Evolutionary conservation across 2,113 vertebrate genomes (phyloP).

Genomic region (Misgurnus mizolepis): DNA sequence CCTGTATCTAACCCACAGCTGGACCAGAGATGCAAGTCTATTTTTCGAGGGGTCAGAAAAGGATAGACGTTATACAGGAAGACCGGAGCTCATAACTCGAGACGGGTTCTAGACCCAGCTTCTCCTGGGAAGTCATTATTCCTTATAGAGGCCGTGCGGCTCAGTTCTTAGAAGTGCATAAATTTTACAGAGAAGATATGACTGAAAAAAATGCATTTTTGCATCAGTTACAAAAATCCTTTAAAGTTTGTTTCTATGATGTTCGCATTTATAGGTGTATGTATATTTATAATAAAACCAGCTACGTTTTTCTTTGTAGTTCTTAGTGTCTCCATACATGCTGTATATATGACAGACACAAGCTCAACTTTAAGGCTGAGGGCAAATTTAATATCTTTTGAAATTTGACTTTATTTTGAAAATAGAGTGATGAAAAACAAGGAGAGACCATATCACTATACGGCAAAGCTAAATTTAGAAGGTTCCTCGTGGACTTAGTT

Average conservation of each 20-base stretch:
- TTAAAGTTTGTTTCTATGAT: slow-evolving; percentile 31
- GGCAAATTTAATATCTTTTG: slow-evolving; percentile 33
- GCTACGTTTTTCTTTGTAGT: slow-evolving; percentile 4
- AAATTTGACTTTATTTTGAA: slow-evolving; percentile 31
- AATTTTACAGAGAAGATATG: slow-evolving; percentile 10
- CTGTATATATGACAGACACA: slow-evolving; percentile 2
- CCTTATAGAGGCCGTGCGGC: slow-evolving; percentile 7
- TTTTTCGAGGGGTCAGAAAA: slow-evolving; percentile 45
- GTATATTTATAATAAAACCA: slow-evolving; percentile 35
- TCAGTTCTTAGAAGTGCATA: slow-evolving; percentile 10
- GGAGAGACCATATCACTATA: slow-evolving; percentile 31
- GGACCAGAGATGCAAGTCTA: slow-evolving; percentile 33
- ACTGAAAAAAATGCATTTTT: slow-evolving; percentile 9
- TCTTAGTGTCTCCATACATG: slow-evolving; percentile 1
- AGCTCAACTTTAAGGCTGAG: slow-evolving; percentile 14
- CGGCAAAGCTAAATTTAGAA: slow-evolving; percentile 34
- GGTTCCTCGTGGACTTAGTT: slow-evolving; percentile 27
- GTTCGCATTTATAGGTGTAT: slow-evolving; percentile 34
- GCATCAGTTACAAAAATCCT: not conserved
- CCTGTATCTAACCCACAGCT: slow-evolving; percentile 36
- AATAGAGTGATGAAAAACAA: slow-evolving; percentile 22
- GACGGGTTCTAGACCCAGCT: slow-evolving; percentile 7
- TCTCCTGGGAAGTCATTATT: slow-evolving; percentile 36
- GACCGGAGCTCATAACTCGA: slow-evolving; percentile 32
- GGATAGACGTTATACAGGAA: slow-evolving; percentile 37